Evolutionary conservation across 2,113 vertebrate genomes (phyloP).

Genomic region (Serilophus lunatus): DNA sequence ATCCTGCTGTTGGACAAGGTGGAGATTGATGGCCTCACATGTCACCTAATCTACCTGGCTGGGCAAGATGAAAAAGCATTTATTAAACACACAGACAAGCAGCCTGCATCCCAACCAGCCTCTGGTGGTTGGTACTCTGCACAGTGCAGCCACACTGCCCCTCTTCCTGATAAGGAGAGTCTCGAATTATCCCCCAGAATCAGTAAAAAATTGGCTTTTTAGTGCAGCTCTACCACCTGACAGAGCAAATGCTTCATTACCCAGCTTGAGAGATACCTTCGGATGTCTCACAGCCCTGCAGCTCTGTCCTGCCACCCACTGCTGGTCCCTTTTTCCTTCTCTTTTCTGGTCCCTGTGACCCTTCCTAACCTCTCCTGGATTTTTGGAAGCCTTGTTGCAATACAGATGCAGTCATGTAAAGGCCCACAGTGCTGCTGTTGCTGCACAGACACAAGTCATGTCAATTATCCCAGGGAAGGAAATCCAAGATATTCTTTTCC

Average conservation of each 20-base stretch:
- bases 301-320: neutral
- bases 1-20: neutral
- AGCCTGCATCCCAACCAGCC: neutral
- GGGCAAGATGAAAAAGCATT: neutral
- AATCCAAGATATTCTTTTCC: neutral
- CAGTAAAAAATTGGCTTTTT: neutral
- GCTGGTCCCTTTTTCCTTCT: neutral
- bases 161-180: neutral
- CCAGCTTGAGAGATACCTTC: neutral
- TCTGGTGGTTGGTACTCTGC: fast-evolving
- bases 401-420: neutral
- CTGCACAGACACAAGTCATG: neutral
- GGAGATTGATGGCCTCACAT: neutral
- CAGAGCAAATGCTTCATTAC: neutral
- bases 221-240: neutral
- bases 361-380: neutral
- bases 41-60: neutral
- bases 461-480: neutral
- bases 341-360: neutral
- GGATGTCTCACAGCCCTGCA: neutral
- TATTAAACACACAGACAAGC: neutral
- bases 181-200: neutral
- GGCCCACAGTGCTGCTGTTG: neutral
- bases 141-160: neutral
- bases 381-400: neutral